A percentile compares a stretch with the other conserved stretches of the same genome.
phyloP scores from a whole-genome alignment of 2,797 vertebrate species.

The Pseudopleuronectes americanus region DNA sequence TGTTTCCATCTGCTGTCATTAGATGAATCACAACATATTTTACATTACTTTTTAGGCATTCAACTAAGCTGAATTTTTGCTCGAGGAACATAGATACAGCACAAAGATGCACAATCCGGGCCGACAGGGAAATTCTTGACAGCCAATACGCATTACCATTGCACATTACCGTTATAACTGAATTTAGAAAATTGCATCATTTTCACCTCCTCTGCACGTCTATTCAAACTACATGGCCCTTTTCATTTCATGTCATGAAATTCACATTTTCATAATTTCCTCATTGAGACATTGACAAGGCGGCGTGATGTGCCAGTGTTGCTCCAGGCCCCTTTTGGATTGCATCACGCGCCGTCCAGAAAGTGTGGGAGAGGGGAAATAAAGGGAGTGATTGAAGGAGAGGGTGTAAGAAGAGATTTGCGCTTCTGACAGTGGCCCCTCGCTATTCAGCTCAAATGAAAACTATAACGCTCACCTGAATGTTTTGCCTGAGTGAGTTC shows the following conservation, averaged over 20 bases:
- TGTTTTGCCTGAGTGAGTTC: constrained; percentile 41
- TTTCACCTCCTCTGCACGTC: constrained; percentile 86
- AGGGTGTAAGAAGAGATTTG: constrained; percentile 71
- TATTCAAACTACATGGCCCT: constrained; percentile 82
- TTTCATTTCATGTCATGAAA: constrained; percentile 86
- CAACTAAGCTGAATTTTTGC: constrained; percentile 82
- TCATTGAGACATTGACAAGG: constrained; percentile 85
- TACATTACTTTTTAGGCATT: constrained; percentile 83
- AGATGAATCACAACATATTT: constrained; percentile 86
- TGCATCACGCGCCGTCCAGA: constrained; percentile 85
- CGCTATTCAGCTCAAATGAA: constrained; percentile 56
- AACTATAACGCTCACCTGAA: constrained; percentile 68
- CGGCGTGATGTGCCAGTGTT: constrained; percentile 79
- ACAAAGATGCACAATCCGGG: constrained; percentile 82
- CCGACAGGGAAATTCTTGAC: constrained; percentile 83
- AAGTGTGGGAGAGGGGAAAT: constrained; percentile 72
- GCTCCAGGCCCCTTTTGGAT: constrained; percentile 81
- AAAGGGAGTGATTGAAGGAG: constrained; percentile 73
- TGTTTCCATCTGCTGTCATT: constrained; percentile 82
- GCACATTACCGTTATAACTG: constrained; percentile 86
- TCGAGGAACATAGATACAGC: constrained; percentile 82
- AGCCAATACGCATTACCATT: constrained; percentile 81
- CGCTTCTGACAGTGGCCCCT: constrained; percentile 66
- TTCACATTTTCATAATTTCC: constrained; percentile 83
- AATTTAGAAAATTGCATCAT: constrained; percentile 88